These are phyloP conservation scores for Notodonta ziczac DNA, from an alignment of 2,888 invertebrate genomes.

Conservation along the genomic window DNA sequence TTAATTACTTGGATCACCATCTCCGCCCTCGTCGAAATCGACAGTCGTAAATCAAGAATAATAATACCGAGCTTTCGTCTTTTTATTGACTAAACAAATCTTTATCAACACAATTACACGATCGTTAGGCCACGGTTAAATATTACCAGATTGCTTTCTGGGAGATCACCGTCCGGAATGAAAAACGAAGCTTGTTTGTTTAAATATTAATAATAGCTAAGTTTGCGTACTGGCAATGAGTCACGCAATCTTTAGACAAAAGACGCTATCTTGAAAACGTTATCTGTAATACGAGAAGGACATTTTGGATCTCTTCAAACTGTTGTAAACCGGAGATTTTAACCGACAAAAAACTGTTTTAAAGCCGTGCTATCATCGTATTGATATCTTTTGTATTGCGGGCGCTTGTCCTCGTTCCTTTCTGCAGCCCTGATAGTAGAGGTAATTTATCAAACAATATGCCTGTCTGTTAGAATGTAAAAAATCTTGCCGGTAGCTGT, in stretches of 20 bases:
- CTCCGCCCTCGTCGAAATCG: slow-evolving; percentile 68
- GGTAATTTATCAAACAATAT: slow-evolving; percentile 27
- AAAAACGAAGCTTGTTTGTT: slow-evolving; percentile 7
- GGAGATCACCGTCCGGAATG: slow-evolving; percentile 33
- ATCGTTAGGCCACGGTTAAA: slow-evolving; percentile 72
- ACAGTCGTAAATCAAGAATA: slow-evolving; percentile 74
- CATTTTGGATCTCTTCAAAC: slow-evolving; percentile 45
- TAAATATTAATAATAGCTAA: slow-evolving; percentile 1
- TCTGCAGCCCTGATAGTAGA: slow-evolving; percentile 10
- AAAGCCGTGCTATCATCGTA: slow-evolving; percentile 8
- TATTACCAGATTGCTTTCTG: slow-evolving; percentile 56
- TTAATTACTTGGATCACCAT: slow-evolving; percentile 73
- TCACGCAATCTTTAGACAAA: slow-evolving; percentile 15
- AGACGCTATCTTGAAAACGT: slow-evolving; percentile 51
- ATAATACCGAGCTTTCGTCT: slow-evolving; percentile 64
- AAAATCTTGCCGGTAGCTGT: slow-evolving; percentile 22
- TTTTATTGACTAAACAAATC: slow-evolving; percentile 74
- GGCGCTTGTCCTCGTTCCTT: background rate
- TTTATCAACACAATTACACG: slow-evolving; percentile 80
- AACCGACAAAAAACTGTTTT: slow-evolving; percentile 13
- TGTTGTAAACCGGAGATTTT: slow-evolving; percentile 15
- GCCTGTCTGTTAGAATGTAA: slow-evolving; percentile 11
- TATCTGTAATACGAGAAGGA: slow-evolving; percentile 68
- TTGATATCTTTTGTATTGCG: slow-evolving; percentile 13
- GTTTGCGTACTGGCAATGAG: slow-evolving; percentile 13